Evolutionary conservation across 2,113 vertebrate genomes (phyloP).

Genomic region (Microcebus ravelobensis): DNA sequence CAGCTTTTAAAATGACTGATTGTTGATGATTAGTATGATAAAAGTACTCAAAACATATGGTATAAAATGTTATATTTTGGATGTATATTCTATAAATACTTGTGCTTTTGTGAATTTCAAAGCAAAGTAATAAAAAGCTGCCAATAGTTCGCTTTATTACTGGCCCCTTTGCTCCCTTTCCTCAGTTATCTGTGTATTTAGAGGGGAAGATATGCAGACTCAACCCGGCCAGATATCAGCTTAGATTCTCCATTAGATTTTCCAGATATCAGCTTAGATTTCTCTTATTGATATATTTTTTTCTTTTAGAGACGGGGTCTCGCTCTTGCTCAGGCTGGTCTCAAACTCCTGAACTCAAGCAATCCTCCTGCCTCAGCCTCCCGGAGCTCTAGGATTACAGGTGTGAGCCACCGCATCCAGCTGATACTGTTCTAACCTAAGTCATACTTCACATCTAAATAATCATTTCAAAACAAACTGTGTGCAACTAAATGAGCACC

Average conservation of each 20-base stretch:
- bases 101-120: slow-evolving; percentile 8
- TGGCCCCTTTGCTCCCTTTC: neutral
- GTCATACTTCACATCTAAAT: neutral
- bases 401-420: too few relatives aligned
- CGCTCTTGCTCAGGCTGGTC: too few relatives aligned
- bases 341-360: too few relatives aligned
- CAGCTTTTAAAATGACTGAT: neutral
- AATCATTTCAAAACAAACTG: slow-evolving; percentile 37
- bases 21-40: neutral
- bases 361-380: too few relatives aligned
- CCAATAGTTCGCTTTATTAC: neutral
- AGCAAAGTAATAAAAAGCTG: neutral
- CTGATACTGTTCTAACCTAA: neutral
- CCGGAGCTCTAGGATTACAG: too few relatives aligned
- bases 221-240: neutral
- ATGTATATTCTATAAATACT: neutral
- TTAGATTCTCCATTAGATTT: neutral
- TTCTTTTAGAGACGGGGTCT: too few relatives aligned
- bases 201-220: neutral
- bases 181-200: neutral
- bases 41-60: slow-evolving; percentile 14
- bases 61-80: slow-evolving; percentile 20
- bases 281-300: neutral
- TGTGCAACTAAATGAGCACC: slow-evolving; percentile 27
- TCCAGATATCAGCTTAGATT: neutral